Evolutionary conservation across 1,140 invertebrate species (phyloP), one percentile per base, ranked within the genome.

Genomic region (Drosophila bipectinata): DNA sequence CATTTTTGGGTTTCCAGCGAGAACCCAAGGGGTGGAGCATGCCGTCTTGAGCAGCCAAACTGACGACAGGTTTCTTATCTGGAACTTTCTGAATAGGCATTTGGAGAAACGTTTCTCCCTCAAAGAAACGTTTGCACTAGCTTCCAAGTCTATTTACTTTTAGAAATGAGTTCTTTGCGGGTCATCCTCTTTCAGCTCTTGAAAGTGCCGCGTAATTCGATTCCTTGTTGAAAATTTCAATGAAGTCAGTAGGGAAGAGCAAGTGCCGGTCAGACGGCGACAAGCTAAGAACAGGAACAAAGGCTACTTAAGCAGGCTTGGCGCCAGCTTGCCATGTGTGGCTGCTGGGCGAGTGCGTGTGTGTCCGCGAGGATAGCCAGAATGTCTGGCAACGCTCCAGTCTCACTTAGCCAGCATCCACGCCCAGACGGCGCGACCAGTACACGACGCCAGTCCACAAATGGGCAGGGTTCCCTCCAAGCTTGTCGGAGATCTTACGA

Each of bases 341-440:
- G 21, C 6, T 56, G 21, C 28, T 30, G 26, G 6, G 26, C 6
- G 26, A 28, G 26, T 28, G 26, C 26, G 5, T 6, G 32, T 12
- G 37, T 15, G 45, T 34, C 47, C 54, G 21, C 30, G 32, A 18
- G 48, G 41, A 67, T 64, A 85, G 82, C 82, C 83, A 82, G 37
- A 81, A 72, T 87, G 82, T 87, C 82, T 87, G 82, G 75, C 78
- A 87, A 82, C 79, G 74, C 83, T 87, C 80, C 77, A 76, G 83
- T 74, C 78, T 85, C 77, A 76, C 77, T 82, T 68, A 69, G 41
- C 45, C 71, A 74, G 71, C 45, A 44, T 30, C 28, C 55, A 48
- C 41, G 41, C 5, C 60, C 74, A 87, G 80, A 83, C 80, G 79
- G 74, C 79, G 79, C 69, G 66, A 72, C 64, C 79, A 79, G 67